Base-by-base conservation (phyloP, 2,888 invertebrate species). In the Operophtera brumata region DNA sequence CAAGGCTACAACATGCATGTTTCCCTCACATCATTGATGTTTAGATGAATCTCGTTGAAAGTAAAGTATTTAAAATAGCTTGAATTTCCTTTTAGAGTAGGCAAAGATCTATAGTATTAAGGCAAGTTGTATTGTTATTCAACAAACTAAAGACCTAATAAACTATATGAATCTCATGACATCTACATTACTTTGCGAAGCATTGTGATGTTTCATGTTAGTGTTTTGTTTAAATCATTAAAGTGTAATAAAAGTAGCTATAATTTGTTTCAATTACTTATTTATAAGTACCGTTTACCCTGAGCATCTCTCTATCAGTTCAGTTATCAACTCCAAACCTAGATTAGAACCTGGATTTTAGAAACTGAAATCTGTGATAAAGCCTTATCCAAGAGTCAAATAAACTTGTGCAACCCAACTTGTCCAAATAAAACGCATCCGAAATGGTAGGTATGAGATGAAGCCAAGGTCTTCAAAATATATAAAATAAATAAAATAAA, bases 131-230 rank as follows among this genome's bases (percentile, higher is more conserved):
- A 75, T 78, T 77, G 74, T 75, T 77, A 71, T 75, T 67, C 59
- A 65, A 67, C 49, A 55, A 61, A 64, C 56, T 56, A 63, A 67
- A 66, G 65, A 71, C 65, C 66, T 69, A 65, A 61, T 62, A 62
- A 66, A 62, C 57, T 53, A 57, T 62, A 53, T 70, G 79, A 79
- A 83, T 82, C 80, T 82, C 77, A 70, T 73, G 71, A 81, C 82
- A 80, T 82, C 81, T 75, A 81, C 70, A 82, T 86, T 83, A 75
- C 83, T 85, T 90, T 86, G 86, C 87, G 82, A 90, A 90, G 90
- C 90, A 90, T 87, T 91, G 90, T 91, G 90, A 91, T 90, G 90
- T 89, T 89, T 85, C 78, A 82, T 86, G 84, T 90, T 86, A 85
- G 86, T 83, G 82, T 78, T 84, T 86, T 84, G 83, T 87, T 90